Conservation (phyloP, 1,140 invertebrate genomes). For the Hydropsyche tenuis region DNA sequence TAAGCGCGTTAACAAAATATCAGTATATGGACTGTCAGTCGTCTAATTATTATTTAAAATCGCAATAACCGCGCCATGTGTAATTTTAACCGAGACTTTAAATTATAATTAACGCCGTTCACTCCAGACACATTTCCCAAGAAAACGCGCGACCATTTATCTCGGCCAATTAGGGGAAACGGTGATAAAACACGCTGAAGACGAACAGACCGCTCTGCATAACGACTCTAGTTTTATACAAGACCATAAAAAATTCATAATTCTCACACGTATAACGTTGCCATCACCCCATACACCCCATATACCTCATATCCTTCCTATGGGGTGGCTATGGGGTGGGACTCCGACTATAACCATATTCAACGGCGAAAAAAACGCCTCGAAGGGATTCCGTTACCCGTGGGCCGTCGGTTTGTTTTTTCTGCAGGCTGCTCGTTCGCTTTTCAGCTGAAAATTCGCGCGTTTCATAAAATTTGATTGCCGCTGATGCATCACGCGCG, state of each 20-base stretch:
- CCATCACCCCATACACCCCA: no score
- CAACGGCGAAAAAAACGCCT: not conserved
- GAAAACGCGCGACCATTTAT: conserved; percentile 8
- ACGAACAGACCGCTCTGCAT: not conserved
- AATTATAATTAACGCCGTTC: conserved; percentile 17
- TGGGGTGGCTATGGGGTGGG: no score
- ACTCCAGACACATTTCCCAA: not conserved
- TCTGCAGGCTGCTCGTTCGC: conserved; percentile 2
- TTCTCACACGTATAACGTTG: no score
- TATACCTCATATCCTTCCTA: no score
- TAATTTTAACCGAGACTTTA: conserved; percentile 20
- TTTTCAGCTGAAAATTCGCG: conserved; percentile 4
- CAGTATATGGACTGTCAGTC: not conserved
- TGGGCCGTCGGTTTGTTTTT: not conserved
- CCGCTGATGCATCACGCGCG: conserved; percentile 15
- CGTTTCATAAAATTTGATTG: conserved; percentile 31
- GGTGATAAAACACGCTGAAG: conserved; percentile 6
- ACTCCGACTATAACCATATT: no score
- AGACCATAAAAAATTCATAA: no score
- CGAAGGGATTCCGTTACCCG: not conserved
- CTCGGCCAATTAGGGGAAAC: conserved; percentile 16
- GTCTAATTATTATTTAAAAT: conserved; percentile 7
- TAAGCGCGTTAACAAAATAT: no score
- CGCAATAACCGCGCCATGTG: not conserved
- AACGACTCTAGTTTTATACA: no score